Base-by-base conservation (phyloP, 2,797 vertebrate species). In the Botia almorhae region DNA sequence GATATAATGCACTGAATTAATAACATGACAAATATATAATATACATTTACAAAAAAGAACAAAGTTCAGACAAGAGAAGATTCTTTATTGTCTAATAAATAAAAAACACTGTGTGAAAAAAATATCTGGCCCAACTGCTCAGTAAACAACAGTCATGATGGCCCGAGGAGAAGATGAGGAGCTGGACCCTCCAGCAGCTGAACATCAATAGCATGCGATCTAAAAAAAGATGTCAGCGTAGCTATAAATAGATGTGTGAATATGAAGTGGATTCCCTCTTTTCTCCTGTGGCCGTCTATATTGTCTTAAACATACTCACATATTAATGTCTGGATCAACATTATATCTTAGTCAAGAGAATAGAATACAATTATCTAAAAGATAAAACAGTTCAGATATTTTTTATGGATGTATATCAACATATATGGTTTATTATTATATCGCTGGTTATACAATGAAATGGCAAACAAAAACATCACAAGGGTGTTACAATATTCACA, bases 221-320 rank as follows among this genome's bases (percentile, higher is more conserved):
- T 96, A 96, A 95, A 95, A 95, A 95, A 93, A 95, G 94, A 94
- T 91, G 90, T 92, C 91, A 92, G 86, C 84, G 89, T 86, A 87
- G 90, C 93, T 98, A 97, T 96, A 97, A 96, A 98, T 97, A 98
- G 93, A 89, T 69, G 80, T 86, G 87, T 82, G 53, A 67, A 67
- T 43, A 23, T 53, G 80, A 74, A 76, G 87, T 92, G 92, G 91
- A 89, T 93, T 91, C 88, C 46, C 46, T 48, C 46, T 48, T 48
- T 48, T 48, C 46, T 48, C 89, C 91, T 91, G 89, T 84, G 84
- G 87, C 94, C 93, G 48, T 93, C 90, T 94, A 88, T 91, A 93
- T 92, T 89, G 88, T 91, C 89, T 80, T 83, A 65, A 91, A 91
- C 89, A 92, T 89, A 92, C 77, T 85, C 87, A 87, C 90, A 90